A percentile compares a stretch with the other conserved stretches of the same genome.
These are phyloP conservation scores for Zootoca vivipara DNA, from an alignment of 2,113 vertebrate species.

Conservation along the genomic window DNA sequence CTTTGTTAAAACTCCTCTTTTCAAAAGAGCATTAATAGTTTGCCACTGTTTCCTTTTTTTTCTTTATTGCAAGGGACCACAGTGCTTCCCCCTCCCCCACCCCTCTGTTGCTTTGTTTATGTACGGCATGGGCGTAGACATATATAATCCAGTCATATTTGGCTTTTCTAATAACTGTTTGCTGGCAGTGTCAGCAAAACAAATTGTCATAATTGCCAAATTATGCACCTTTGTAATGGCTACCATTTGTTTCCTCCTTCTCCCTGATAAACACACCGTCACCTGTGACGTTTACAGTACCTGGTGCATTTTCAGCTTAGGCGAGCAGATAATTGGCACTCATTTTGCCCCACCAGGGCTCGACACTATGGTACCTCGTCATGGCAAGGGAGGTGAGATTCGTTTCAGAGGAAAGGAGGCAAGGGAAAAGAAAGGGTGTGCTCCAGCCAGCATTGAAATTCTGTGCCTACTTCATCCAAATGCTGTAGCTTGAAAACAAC, in stretches of 20 bases:
- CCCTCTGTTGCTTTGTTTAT: constrained; percentile 57
- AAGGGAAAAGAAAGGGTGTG: background rate
- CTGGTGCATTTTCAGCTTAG: background rate
- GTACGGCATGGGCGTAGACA: constrained; percentile 24
- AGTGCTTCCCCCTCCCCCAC: background rate
- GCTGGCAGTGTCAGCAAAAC: constrained; percentile 58
- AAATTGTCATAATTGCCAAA: constrained; percentile 63
- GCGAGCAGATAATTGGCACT: background rate
- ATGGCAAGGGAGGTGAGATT: background rate
- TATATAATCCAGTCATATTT: constrained; percentile 67
- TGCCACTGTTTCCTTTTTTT: constrained; percentile 59
- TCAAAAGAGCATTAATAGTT: constrained; percentile 77
- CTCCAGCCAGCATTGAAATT: too few species aligned
- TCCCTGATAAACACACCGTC: constrained; percentile 49
- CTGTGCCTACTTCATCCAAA: background rate
- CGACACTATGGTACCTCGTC: background rate
- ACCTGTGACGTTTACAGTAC: constrained; percentile 37
- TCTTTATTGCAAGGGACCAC: constrained; percentile 69
- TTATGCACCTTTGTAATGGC: constrained; percentile 65
- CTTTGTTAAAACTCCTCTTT: constrained; percentile 83
- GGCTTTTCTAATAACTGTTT: constrained; percentile 66
- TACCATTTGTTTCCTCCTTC: constrained; percentile 49
- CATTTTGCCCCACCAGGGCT: background rate
- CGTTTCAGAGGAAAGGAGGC: background rate
- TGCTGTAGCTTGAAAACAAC: background rate